Percentiles rank a stretch among this genome's conserved stretches.
Evolutionary conservation across 2,113 vertebrate species (phyloP).

Genomic region (Bettongia penicillata): DNA sequence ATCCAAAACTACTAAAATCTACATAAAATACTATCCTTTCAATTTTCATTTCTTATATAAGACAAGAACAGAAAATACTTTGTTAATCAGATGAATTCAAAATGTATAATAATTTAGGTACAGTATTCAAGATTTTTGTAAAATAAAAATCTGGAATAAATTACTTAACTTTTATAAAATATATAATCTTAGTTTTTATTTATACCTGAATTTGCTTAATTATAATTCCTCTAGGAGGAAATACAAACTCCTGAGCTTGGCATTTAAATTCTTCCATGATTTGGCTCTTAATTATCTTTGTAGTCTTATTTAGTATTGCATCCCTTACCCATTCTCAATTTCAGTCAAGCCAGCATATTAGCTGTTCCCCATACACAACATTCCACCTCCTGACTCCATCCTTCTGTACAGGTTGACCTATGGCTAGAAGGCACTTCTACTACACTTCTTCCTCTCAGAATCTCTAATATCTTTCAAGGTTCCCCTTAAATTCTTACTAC

Average conservation of each 20-base stretch:
- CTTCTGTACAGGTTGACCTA: background rate
- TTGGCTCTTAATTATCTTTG: background rate
- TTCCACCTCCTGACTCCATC: background rate
- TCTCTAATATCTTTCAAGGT: background rate
- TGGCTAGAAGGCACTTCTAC: background rate
- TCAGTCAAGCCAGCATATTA: background rate
- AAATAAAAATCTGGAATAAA: slow-evolving; percentile 51
- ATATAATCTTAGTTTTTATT: slow-evolving; percentile 18
- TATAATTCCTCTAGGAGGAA: background rate
- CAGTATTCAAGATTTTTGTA: background rate
- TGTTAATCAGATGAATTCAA: slow-evolving; percentile 35
- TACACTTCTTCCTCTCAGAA: background rate
- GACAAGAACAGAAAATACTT: slow-evolving; percentile 44
- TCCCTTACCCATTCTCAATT: background rate
- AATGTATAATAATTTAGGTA: slow-evolving; percentile 20
- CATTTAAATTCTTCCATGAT: background rate
- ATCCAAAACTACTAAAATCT: slow-evolving; percentile 22
- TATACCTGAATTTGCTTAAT: background rate
- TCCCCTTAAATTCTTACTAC: background rate
- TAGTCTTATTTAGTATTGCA: background rate
- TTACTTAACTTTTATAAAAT: slow-evolving; percentile 25
- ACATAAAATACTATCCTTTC: slow-evolving; percentile 17
- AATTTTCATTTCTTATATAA: slow-evolving; percentile 18
- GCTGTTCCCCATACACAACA: background rate
- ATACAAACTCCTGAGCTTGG: background rate